phyloP scores from a whole-genome alignment of 2,797 vertebrate genomes.

The Hemibagrus guttatus region DNA sequence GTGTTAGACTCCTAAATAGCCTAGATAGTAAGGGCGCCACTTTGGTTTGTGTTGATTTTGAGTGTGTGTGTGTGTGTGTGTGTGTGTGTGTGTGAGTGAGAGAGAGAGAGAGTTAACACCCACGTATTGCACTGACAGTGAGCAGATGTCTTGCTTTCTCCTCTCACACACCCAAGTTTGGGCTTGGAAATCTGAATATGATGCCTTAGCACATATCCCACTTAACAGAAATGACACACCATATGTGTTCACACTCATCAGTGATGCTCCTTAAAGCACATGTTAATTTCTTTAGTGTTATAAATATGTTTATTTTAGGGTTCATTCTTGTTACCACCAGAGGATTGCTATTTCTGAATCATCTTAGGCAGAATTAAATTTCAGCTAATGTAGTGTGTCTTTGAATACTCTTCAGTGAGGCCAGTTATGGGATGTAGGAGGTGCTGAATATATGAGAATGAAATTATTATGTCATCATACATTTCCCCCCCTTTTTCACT shows the following conservation, averaged over 20 bases:
- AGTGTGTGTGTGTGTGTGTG: neutral
- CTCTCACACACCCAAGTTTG: conserved; percentile 55
- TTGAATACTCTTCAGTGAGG: neutral
- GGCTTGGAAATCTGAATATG: conserved; percentile 55
- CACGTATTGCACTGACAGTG: conserved; percentile 43
- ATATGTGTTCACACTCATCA: conserved; percentile 55
- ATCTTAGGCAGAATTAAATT: neutral
- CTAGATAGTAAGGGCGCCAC: neutral
- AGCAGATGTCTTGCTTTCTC: conserved; percentile 58
- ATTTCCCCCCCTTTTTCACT: neutral
- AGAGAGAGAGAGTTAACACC: conserved; percentile 39
- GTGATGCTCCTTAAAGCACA: conserved; percentile 35
- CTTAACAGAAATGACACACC: conserved; percentile 50
- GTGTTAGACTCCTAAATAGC: conserved; percentile 17
- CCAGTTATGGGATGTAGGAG: neutral
- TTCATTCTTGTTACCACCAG: conserved; percentile 21
- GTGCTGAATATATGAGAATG: neutral
- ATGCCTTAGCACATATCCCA: conserved; percentile 44
- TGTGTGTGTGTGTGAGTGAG: conserved; percentile 21
- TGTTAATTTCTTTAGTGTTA: conserved; percentile 41
- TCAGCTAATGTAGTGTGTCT: neutral
- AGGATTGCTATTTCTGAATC: conserved; percentile 13
- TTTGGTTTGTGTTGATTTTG: conserved; percentile 15
- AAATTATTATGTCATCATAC: neutral
- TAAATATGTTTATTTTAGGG: conserved; percentile 24